Evolutionary conservation across 2,888 invertebrate species (phyloP).

Genomic region (Lordiphosa fenestrarum): DNA sequence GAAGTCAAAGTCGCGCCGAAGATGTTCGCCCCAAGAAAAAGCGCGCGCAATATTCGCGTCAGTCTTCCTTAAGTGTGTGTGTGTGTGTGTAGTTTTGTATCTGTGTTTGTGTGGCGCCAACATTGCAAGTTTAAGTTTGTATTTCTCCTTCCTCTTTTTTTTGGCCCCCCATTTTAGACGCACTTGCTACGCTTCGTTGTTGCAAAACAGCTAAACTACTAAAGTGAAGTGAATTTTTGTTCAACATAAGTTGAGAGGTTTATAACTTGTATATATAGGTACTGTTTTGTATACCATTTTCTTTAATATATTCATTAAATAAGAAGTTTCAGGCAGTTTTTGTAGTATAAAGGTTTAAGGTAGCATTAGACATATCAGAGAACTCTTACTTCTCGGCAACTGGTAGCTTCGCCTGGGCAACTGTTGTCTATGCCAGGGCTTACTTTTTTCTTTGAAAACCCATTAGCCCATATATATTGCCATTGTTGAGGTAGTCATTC

Average conservation of each 20-base stretch:
- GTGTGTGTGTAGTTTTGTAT: neutral
- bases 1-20: constrained; percentile 49
- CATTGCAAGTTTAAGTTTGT: constrained; percentile 44
- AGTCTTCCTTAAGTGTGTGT: constrained; percentile 12
- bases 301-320: neutral
- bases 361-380: too few relatives aligned
- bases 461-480: too few relatives aligned
- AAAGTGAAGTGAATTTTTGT: constrained; percentile 10
- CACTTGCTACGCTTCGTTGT: constrained; percentile 30
- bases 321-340: too few relatives aligned
- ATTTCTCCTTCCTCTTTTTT: constrained; percentile 32
- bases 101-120: constrained; percentile 37
- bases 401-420: too few relatives aligned
- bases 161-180: constrained; percentile 17
- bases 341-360: too few relatives aligned
- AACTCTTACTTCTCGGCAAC: too few relatives aligned
- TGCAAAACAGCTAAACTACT: constrained; percentile 7
- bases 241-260: neutral
- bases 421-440: too few relatives aligned
- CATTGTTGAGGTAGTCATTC: too few relatives aligned
- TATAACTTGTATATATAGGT: neutral
- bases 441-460: too few relatives aligned
- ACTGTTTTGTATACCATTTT: neutral
- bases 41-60: constrained; percentile 71
- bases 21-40: constrained; percentile 69